phyloP scores from a whole-genome alignment of 2,113 vertebrate species.

The Corythaixoides concolor region DNA sequence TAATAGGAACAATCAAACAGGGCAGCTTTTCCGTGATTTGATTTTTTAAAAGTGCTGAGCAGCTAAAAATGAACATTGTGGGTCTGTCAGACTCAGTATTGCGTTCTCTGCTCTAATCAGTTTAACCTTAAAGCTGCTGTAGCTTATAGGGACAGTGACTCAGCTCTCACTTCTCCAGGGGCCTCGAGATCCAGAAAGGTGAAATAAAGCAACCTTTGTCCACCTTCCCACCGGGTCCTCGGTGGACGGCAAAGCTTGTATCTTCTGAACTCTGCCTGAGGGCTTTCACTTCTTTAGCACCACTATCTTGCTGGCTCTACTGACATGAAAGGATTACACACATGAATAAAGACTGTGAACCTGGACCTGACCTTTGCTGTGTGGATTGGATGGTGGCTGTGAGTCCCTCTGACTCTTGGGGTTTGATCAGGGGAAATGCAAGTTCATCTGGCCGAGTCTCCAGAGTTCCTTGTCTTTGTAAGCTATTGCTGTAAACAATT shows the following conservation, averaged over 20 bases:
- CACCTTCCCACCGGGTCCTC: not conserved
- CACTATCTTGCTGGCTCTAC: not conserved
- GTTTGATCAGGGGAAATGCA: not conserved
- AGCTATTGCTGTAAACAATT: not conserved
- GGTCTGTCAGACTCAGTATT: not conserved
- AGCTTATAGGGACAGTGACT: not conserved
- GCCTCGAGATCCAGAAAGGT: not conserved
- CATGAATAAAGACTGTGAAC: not conserved
- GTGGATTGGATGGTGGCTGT: not conserved
- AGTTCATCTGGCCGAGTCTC: not conserved
- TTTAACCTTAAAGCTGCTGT: not conserved
- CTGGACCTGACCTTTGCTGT: not conserved
- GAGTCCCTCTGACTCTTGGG: not conserved
- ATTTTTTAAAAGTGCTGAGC: constrained; percentile 1
- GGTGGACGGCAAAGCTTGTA: not conserved
- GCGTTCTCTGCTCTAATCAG: not conserved
- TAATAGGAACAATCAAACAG: constrained; percentile 36
- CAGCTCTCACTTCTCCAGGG: not conserved
- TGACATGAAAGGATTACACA: not conserved
- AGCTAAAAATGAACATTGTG: not conserved
- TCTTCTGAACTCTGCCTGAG: not conserved
- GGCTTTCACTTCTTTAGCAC: not conserved
- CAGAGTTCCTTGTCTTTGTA: not conserved
- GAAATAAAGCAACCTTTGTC: not conserved
- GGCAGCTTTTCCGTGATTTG: constrained; percentile 5